Percentiles rank a stretch among this genome's conserved stretches.
phyloP scores from a whole-genome alignment of 2,113 vertebrate genomes.

The Aspidoscelis tigris region DNA sequence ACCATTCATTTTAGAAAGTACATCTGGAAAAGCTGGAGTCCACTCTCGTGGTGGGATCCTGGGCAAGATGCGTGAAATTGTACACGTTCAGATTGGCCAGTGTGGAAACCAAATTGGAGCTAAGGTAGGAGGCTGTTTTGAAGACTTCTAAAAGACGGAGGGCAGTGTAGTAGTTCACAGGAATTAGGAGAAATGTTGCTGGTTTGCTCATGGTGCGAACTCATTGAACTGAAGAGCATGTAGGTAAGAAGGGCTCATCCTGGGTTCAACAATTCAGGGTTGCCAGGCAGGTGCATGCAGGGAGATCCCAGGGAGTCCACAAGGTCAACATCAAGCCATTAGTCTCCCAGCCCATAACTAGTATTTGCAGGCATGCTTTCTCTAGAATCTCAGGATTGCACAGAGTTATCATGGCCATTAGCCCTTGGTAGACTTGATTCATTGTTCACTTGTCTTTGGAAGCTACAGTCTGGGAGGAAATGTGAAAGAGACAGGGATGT shows the following conservation, averaged over 20 bases:
- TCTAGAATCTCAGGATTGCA: neutral
- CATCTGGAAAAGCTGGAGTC: neutral
- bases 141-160: fast-evolving
- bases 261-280: no score
- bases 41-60: neutral
- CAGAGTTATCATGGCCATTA: neutral
- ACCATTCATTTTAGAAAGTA: slow-evolving; percentile 26
- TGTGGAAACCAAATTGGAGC: slow-evolving; percentile 97
- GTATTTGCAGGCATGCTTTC: neutral
- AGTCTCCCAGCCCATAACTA: neutral
- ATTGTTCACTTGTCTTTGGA: no score
- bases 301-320: neutral
- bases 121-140: slow-evolving; percentile 82
- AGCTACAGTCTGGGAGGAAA: no score
- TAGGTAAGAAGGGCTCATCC: neutral
- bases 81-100: slow-evolving; percentile 97
- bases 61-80: slow-evolving; percentile 92
- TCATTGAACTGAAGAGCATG: neutral
- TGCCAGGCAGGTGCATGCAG: no score
- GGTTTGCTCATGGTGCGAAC: neutral
- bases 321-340: neutral
- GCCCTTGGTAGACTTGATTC: neutral
- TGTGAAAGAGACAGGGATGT: no score
- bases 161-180: neutral
- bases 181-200: neutral